Evolutionary conservation across 2,888 invertebrate genomes (phyloP), one percentile per base, ranked within the genome.

Genomic region (Boloria euphrosyne): DNA sequence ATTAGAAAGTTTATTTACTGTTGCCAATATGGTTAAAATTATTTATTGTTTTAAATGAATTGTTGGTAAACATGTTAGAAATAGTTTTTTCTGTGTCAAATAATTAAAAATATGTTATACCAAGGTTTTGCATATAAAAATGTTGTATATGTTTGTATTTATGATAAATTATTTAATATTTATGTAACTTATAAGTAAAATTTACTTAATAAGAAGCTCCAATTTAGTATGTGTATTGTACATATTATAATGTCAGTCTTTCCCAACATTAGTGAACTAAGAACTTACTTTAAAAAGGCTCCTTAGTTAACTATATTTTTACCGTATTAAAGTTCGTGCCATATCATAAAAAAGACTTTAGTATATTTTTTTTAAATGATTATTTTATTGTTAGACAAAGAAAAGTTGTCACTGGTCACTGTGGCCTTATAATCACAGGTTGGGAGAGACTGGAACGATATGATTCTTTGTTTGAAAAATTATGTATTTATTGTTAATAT

Each of bases 1-100:
- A 72, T 73, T 54, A 68, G 51, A 62, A 17, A 61, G 43, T 61
- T 68, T 65, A 58, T 47, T 53, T 65, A 13, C 44, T 59, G 31
- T 62, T 18, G 65, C 14, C 60, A 38, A 50, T 16, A 58, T 55
- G 47, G 65, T 46, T 49, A 58, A 13, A 22, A 43, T n/a, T 55
- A 57, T 63, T 55, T 49, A 18, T 54, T 47, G 18, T 54, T 62
- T 62, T 44, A 43, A 14, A 55, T 62, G n/a, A 54, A 31, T 27
- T 62, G 14, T 38, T 62, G 38, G 10, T 47, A 62, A 46, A 49
- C 47, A 22, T 47, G 13, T 52, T 18, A 38, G n/a, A 38, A 38
- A 27, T 22, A 2, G 3, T 13, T 46, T 46, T 53, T 16, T 53
- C 17, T 47, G n/a, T 57, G 57, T 44, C 46, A 57, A 22, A 13